Evolutionary conservation across 2,888 invertebrate species (phyloP), one percentile per base, ranked within the genome.

Genomic region (Eristalinus sepulchralis): DNA sequence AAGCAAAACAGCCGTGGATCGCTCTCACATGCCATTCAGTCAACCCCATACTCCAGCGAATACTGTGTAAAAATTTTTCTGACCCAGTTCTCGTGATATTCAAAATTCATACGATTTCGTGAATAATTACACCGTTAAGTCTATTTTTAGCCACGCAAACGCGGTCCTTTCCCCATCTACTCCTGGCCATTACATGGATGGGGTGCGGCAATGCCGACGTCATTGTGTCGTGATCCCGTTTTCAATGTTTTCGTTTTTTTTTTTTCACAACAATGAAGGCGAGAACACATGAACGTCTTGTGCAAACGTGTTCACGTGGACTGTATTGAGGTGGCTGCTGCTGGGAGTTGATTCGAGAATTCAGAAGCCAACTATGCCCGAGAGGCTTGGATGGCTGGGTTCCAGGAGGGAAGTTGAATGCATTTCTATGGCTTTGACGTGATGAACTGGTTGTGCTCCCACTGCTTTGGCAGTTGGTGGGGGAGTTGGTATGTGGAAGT

Each of bases 251-350:
- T 53, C 20, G n/a, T n/a, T n/a, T n/a, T n/a, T n/a, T n/a, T n/a
- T n/a, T n/a, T n/a, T n/a, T 31, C 31, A n/a, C 60, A 60, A 60
- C 31, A 60, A 22, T 27, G 13, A 2, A 47, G 8, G 60, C 67
- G 22, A 64, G 55, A 73, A n/a, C 22, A 63, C 63, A 71, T 47
- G 60, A 72, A 71, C 53, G 17, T 47, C 17, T 39, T 53, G 34
- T 13, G 11, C 59, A 71, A 77, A 67, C 62, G 60, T 72, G 62
- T 57, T 71, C 82, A 77, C 67, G 62, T 77, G 71, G 62, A 62
- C 39, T 66, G 59, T 47, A 66, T 34, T 36, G 60, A 6, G 13
- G 11, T 11, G 4, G 9, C 11, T 13, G 36, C 11, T n/a, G 47
- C 8, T 47, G 47, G n/a, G n/a, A 17, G 17, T 17, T 47, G 47